phyloP scores from a whole-genome alignment of 2,888 invertebrate genomes.

The Drosophila affinis region DNA sequence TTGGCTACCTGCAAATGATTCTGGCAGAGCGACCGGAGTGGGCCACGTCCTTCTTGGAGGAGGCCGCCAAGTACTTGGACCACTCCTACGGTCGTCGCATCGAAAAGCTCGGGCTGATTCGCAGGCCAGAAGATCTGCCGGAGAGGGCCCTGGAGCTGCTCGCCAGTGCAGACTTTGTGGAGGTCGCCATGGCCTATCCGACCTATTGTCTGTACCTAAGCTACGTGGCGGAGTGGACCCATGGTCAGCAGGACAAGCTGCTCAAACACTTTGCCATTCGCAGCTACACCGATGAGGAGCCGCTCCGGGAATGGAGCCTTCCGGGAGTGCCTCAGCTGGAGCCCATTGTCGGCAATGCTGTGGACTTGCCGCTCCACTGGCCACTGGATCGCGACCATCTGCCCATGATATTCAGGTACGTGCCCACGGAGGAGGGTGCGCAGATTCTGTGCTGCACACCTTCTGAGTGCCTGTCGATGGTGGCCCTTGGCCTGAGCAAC shows the following conservation, averaged over 20 bases:
- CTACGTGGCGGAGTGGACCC: slow-evolving; percentile 30
- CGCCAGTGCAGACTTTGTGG: slow-evolving; percentile 24
- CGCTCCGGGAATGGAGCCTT: slow-evolving; percentile 23
- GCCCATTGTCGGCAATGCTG: slow-evolving; percentile 32
- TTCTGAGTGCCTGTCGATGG: slow-evolving; percentile 48
- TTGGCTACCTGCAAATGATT: slow-evolving; percentile 51
- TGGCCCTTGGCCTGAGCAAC: slow-evolving; percentile 20
- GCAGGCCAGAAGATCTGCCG: slow-evolving; percentile 27
- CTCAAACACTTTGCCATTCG: slow-evolving; percentile 30
- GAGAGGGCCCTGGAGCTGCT: slow-evolving; percentile 44
- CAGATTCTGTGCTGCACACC: slow-evolving; percentile 42
- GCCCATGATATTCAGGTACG: slow-evolving; percentile 52
- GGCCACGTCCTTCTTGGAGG: slow-evolving; percentile 39
- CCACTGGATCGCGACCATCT: background rate
- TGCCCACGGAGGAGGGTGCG: slow-evolving; percentile 17
- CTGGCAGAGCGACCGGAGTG: slow-evolving; percentile 18
- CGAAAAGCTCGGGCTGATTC: slow-evolving; percentile 41
- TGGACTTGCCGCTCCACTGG: background rate
- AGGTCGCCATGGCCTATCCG: slow-evolving; percentile 22
- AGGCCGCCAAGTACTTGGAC: slow-evolving; percentile 29
- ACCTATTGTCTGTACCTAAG: slow-evolving; percentile 18
- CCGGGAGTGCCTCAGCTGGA: slow-evolving; percentile 14
- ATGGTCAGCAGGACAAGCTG: slow-evolving; percentile 25
- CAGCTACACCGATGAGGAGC: fast-evolving
- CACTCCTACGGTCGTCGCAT: slow-evolving; percentile 42